Conservation (phyloP, 2,113 vertebrate genomes). For the Rissa tridactyla region DNA sequence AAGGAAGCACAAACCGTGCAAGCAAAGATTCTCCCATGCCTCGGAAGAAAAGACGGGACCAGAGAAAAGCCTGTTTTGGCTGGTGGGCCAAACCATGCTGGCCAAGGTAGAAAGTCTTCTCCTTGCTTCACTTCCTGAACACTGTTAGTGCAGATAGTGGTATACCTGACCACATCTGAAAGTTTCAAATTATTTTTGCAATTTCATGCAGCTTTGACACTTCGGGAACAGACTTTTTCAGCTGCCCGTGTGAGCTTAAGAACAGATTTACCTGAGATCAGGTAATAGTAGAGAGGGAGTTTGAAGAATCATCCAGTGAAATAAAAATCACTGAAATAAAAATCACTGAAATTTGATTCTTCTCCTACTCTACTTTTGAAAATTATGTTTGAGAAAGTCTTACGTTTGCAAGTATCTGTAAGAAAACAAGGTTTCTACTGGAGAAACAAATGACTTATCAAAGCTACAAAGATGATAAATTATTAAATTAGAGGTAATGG, state of each 20-base stretch:
- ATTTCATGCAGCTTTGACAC: neutral
- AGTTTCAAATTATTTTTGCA: neutral
- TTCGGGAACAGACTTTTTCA: neutral
- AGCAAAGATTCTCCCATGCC: neutral
- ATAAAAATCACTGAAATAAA: neutral
- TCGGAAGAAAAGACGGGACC: neutral
- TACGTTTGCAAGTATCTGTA: neutral
- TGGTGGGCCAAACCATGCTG: neutral
- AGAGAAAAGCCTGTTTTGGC: neutral
- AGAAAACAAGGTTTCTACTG: neutral
- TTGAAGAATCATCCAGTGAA: neutral
- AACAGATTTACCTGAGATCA: neutral
- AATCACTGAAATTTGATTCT: neutral
- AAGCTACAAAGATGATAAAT: neutral
- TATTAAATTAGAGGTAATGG: neutral
- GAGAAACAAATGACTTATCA: neutral
- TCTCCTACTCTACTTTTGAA: neutral
- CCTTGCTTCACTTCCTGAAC: neutral
- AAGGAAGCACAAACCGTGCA: neutral
- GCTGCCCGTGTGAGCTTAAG: neutral
- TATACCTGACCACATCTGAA: neutral
- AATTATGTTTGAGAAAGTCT: neutral
- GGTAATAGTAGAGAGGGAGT: neutral
- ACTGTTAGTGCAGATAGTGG: rapidly evolving
- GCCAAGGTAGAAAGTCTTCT: neutral